A percentile compares a stretch with the other conserved stretches of the same genome.
Evolutionary conservation across 2,888 invertebrate genomes (phyloP).

Genomic region (Ellobium chinense): DNA sequence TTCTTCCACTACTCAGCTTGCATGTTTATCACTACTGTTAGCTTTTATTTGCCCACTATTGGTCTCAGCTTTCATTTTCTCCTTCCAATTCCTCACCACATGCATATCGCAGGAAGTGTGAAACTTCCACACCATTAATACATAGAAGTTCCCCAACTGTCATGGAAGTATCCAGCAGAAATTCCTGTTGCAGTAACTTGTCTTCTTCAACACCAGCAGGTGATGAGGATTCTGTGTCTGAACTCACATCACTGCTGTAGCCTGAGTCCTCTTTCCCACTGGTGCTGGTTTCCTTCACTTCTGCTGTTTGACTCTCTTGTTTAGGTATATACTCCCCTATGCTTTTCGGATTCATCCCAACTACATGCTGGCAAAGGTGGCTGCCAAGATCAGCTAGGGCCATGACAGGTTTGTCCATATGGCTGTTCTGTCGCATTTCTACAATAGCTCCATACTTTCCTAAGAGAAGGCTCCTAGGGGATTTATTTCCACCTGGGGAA

Average conservation of each 20-base stretch:
- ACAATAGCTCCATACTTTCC: slow-evolving; percentile 93
- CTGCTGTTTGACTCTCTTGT: slow-evolving; percentile 6
- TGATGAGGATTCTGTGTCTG: slow-evolving; percentile 2
- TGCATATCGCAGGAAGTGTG: slow-evolving; percentile 92
- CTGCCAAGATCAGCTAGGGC: slow-evolving; percentile 81
- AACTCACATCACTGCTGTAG: slow-evolving; percentile 19
- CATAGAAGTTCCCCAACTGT: slow-evolving; percentile 87
- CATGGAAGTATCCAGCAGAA: slow-evolving; percentile 87
- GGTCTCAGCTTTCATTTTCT: slow-evolving; percentile 7
- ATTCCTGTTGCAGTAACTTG: slow-evolving; percentile 91
- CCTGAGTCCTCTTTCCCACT: slow-evolving; percentile 40
- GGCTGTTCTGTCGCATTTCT: slow-evolving; percentile 82
- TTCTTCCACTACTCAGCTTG: too few relatives aligned
- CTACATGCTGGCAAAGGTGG: slow-evolving; percentile 94
- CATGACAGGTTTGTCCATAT: slow-evolving; percentile 31
- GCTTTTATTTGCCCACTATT: too few relatives aligned
- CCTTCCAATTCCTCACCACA: slow-evolving; percentile 84
- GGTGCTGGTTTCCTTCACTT: slow-evolving; percentile 32
- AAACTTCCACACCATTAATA: slow-evolving; percentile 81
- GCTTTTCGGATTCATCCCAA: slow-evolving; percentile 81
- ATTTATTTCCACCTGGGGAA: slow-evolving; percentile 10
- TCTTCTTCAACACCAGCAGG: slow-evolving; percentile 81
- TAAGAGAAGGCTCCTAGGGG: slow-evolving; percentile 47
- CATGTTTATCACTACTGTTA: too few relatives aligned
- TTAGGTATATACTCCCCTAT: slow-evolving; percentile 61